Percentiles rank a stretch among this genome's conserved stretches.
These are phyloP conservation scores for Aphidius ervi DNA, from an alignment of 1,140 invertebrate genomes.

Conservation along the genomic window DNA sequence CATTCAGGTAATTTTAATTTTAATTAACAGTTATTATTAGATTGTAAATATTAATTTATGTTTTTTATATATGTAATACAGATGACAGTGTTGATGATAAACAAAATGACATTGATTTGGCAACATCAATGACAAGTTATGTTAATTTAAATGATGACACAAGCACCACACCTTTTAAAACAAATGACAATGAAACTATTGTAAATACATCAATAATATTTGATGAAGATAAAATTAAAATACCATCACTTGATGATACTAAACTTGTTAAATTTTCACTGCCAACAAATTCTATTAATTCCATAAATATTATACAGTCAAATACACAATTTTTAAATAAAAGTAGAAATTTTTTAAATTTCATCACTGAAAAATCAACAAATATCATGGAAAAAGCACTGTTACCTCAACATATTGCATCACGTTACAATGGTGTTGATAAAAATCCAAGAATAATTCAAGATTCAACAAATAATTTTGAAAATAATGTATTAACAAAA, in stretches of 20 bases:
- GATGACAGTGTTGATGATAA: no score
- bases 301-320: slow-evolving; percentile 35
- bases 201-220: no score
- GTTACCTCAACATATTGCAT: slow-evolving; percentile 38
- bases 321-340: slow-evolving; percentile 47
- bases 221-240: neutral
- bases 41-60: no score
- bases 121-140: no score
- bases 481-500: neutral
- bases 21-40: no score
- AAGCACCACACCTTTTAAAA: no score
- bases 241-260: slow-evolving; percentile 36
- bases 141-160: no score
- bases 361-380: slow-evolving; percentile 49
- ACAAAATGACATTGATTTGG: no score
- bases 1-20: no score
- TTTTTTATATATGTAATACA: no score
- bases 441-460: neutral
- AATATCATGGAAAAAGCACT: slow-evolving; percentile 50
- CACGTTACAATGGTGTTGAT: slow-evolving; percentile 30
- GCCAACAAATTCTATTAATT: slow-evolving; percentile 40
- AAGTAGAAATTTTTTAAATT: slow-evolving; percentile 44
- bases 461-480: slow-evolving; percentile 1
- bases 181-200: no score
- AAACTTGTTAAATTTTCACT: slow-evolving; percentile 45